A percentile compares a stretch with the other conserved stretches of the same genome.
phyloP scores from a whole-genome alignment of 2,888 invertebrate species.

The Axea sp. region DNA sequence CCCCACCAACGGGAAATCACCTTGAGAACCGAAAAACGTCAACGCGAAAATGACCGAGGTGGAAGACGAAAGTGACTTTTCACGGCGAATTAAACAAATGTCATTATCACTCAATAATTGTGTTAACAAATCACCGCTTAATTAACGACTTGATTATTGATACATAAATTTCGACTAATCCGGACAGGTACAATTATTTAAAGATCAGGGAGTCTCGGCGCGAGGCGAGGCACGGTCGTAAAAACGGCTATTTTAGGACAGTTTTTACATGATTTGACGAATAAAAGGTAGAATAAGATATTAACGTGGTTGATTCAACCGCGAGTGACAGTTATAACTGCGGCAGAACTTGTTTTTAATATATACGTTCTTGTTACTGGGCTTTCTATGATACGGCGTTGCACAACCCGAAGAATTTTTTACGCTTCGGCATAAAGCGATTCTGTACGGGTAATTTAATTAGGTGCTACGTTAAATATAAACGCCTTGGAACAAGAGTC shows the following conservation, averaged over 20 bases:
- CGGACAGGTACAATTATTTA: background rate
- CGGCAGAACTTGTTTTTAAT: slow-evolving; percentile 44
- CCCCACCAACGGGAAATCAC: too few species aligned
- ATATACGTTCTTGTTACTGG: slow-evolving; percentile 39
- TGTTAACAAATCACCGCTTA: slow-evolving; percentile 38
- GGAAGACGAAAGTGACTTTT: too few species aligned
- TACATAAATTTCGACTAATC: background rate
- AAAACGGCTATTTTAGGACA: slow-evolving; percentile 1
- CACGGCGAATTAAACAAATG: too few species aligned
- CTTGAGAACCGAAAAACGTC: too few species aligned
- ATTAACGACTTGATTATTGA: slow-evolving; percentile 30
- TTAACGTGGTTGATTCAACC: slow-evolving; percentile 34
- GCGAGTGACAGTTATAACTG: slow-evolving; percentile 49
- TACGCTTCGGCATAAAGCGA: background rate
- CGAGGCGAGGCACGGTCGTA: background rate
- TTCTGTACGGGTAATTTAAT: slow-evolving; percentile 12
- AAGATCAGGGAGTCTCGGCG: background rate
- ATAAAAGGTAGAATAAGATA: slow-evolving; percentile 40
- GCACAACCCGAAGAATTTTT: slow-evolving; percentile 11
- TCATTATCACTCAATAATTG: slow-evolving; percentile 4
- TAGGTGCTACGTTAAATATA: slow-evolving; percentile 6
- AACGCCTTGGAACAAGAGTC: slow-evolving; percentile 3
- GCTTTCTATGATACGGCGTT: slow-evolving; percentile 41
- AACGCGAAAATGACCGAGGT: too few species aligned
- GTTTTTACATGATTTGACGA: slow-evolving; percentile 16